Conservation (phyloP, 2,113 vertebrate genomes). For the Ploceus nigricollis region DNA sequence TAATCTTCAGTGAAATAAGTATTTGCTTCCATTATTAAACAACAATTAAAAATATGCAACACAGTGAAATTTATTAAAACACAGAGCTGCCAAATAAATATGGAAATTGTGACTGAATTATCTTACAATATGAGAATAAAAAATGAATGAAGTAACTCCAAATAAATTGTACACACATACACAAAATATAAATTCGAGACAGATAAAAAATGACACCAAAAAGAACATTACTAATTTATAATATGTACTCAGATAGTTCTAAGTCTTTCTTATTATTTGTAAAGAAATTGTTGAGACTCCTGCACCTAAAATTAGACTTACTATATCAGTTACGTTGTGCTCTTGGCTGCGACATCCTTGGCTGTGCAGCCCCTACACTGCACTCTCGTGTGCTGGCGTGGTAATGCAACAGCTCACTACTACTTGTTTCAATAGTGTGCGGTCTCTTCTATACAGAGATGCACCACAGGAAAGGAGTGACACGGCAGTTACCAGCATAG, state of each 20-base stretch:
- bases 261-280: background rate
- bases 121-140: background rate
- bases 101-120: background rate
- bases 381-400: slow-evolving; percentile 41
- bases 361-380: slow-evolving; percentile 36
- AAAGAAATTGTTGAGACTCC: background rate
- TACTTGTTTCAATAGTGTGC: background rate
- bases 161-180: background rate
- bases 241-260: background rate
- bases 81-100: background rate
- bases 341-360: background rate
- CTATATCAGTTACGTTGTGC: background rate
- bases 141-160: background rate
- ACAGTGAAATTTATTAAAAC: background rate
- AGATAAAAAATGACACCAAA: background rate
- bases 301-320: slow-evolving; percentile 30
- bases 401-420: background rate
- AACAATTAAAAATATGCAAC: background rate
- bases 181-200: background rate
- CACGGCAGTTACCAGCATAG: background rate
- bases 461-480: background rate
- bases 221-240: background rate
- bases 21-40: background rate
- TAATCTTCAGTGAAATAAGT: background rate
- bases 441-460: background rate